Conservation (phyloP, 2,113 vertebrate species). For the Riparia riparia region DNA sequence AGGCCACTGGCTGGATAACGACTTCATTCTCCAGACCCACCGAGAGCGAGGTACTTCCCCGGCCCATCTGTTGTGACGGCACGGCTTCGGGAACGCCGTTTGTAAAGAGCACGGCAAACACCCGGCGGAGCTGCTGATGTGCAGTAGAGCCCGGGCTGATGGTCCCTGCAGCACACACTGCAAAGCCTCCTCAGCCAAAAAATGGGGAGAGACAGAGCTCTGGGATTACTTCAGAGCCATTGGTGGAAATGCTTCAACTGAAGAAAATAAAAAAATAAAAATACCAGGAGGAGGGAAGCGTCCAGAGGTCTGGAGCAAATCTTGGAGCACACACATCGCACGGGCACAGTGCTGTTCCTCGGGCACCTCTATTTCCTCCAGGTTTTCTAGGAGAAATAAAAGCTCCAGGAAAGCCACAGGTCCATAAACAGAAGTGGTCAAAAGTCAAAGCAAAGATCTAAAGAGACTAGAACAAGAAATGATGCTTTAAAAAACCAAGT, state of each 20-base stretch:
- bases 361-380: neutral
- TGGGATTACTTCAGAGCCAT: neutral
- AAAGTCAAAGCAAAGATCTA: neutral
- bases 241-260: neutral
- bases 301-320: neutral
- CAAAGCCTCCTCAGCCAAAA: neutral
- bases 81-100: neutral
- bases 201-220: neutral
- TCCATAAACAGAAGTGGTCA: neutral
- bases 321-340: rapidly evolving
- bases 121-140: neutral
- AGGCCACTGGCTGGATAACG: constrained; percentile 39
- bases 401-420: neutral
- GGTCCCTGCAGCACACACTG: neutral
- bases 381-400: neutral
- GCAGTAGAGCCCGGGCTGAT: neutral
- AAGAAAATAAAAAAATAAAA: neutral
- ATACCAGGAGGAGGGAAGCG: neutral
- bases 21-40: constrained; percentile 30
- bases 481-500: neutral
- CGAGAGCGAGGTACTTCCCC: neutral
- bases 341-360: neutral
- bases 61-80: constrained; percentile 38
- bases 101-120: neutral
- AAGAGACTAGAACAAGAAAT: neutral